Conservation (phyloP, 2,888 invertebrate genomes). For the Eueremaeus valkanovi region DNA sequence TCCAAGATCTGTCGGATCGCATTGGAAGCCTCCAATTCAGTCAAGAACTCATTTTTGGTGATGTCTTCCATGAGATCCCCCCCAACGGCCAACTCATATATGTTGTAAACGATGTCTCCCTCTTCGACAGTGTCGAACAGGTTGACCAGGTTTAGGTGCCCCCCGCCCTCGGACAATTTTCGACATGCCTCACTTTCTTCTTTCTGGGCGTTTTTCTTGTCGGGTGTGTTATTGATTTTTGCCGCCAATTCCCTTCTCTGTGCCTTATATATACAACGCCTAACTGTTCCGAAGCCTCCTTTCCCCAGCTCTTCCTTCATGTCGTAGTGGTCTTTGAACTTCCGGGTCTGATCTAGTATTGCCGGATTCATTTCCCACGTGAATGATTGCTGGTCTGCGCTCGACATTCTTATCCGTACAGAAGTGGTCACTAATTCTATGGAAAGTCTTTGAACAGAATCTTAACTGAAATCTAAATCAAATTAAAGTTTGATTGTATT, state of each 20-base stretch:
- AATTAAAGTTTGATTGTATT: too few species aligned
- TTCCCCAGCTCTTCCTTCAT: not conserved
- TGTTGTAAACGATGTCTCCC: slow-evolving; percentile 5
- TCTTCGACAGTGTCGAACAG: not conserved
- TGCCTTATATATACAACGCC: not conserved
- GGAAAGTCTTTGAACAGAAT: too few species aligned
- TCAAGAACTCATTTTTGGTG: not conserved
- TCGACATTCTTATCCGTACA: too few species aligned
- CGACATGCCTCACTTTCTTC: not conserved
- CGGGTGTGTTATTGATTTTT: slow-evolving; percentile 17
- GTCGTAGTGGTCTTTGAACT: too few species aligned
- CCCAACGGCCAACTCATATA: slow-evolving; percentile 10
- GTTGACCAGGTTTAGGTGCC: not conserved
- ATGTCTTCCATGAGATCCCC: slow-evolving; percentile 5
- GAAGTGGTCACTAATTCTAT: too few species aligned
- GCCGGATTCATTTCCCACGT: too few species aligned
- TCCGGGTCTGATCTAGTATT: too few species aligned
- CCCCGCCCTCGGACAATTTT: not conserved
- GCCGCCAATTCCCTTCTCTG: not conserved
- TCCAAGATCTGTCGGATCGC: not conserved
- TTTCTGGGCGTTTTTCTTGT: not conserved
- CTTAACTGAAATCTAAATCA: too few species aligned
- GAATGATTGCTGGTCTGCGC: too few species aligned
- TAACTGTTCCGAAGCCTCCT: slow-evolving; percentile 10
- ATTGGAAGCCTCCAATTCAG: not conserved